Conservation (phyloP, 1,140 invertebrate species). For the Plodia interpunctella region DNA sequence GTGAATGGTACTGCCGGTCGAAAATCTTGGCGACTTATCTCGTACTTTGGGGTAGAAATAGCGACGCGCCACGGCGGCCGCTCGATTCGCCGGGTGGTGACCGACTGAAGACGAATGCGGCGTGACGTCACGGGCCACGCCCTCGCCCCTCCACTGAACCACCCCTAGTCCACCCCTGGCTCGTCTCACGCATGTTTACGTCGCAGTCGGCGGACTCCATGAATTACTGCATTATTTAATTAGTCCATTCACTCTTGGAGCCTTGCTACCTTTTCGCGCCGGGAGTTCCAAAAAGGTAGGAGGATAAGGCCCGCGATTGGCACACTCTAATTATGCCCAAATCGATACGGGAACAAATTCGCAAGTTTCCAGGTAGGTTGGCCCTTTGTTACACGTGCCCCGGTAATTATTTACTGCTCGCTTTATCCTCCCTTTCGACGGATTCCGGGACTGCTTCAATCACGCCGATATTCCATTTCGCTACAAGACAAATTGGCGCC, state of each 20-base stretch:
- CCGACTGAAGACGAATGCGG: conserved; percentile 55
- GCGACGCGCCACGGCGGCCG: conserved; percentile 64
- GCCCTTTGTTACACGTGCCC: conserved; percentile 11
- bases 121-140: conserved; percentile 68
- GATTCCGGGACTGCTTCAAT: background rate
- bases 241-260: conserved; percentile 70
- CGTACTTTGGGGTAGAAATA: conserved; percentile 55
- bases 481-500: too few relatives aligned
- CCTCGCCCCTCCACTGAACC: conserved; percentile 52
- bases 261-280: conserved; percentile 69
- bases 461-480: background rate
- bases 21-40: conserved; percentile 74
- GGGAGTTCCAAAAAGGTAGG: conserved; percentile 61
- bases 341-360: conserved; percentile 34
- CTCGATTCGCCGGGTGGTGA: conserved; percentile 56
- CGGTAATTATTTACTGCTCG: conserved; percentile 7
- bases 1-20: conserved; percentile 77
- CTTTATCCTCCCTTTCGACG: background rate
- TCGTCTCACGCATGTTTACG: conserved; percentile 68
- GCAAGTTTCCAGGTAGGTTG: conserved; percentile 17
- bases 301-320: conserved; percentile 47
- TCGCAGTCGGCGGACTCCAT: conserved; percentile 60
- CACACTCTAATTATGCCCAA: conserved; percentile 52
- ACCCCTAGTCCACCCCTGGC: conserved; percentile 32
- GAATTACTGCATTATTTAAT: conserved; percentile 75